Percentiles rank a stretch among this genome's conserved stretches.
Evolutionary conservation across 2,888 invertebrate genomes (phyloP).

Genomic region (Archaeoteleia sp.): DNA sequence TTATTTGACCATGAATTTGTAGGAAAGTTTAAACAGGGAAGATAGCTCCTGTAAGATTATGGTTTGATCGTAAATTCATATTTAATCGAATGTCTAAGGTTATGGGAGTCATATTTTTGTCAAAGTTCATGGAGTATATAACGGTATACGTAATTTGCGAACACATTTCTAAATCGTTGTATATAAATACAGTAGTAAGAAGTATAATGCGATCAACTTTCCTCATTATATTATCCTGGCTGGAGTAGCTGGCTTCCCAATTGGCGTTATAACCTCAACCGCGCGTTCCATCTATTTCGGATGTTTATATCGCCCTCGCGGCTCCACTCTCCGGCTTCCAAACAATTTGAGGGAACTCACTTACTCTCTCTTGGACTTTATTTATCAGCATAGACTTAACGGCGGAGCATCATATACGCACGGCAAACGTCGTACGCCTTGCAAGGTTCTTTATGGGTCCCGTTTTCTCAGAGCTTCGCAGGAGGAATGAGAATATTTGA

Average conservation of each 20-base stretch:
- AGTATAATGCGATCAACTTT: not conserved
- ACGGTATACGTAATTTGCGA: no score
- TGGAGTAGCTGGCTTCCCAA: constrained; percentile 19
- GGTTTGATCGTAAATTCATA: no score
- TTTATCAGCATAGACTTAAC: constrained; percentile 43
- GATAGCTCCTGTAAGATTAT: no score
- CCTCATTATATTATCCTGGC: constrained; percentile 28
- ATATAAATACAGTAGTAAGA: no score
- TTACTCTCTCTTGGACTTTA: constrained; percentile 43
- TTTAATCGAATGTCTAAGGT: no score
- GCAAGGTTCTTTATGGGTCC: constrained; percentile 46
- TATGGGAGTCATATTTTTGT: no score
- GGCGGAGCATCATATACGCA: constrained; percentile 33
- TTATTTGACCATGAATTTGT: no score
- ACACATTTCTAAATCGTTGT: no score
- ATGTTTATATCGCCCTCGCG: constrained; percentile 43
- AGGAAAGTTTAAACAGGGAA: no score
- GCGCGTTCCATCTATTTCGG: constrained; percentile 46
- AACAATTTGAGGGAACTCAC: constrained; percentile 42
- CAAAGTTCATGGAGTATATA: no score
- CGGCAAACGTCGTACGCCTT: no score
- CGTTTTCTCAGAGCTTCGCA: constrained; percentile 52
- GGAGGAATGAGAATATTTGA: constrained; percentile 67
- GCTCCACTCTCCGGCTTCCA: constrained; percentile 36
- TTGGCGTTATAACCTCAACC: constrained; percentile 28